Base-by-base conservation (phyloP, 2,797 vertebrate species). In the Bucorvus abyssinicus region DNA sequence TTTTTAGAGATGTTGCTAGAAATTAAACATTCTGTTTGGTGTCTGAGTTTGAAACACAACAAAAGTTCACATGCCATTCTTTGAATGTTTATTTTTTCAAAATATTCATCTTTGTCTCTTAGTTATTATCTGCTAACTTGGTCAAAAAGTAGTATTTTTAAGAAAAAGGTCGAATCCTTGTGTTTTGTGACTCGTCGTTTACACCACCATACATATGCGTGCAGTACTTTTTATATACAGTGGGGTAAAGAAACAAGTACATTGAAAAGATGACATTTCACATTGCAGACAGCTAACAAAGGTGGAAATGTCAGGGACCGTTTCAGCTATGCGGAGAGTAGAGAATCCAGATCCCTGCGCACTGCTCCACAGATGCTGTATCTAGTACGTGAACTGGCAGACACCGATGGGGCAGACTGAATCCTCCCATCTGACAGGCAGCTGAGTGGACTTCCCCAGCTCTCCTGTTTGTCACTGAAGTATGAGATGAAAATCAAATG, bases 361-460 rank as follows among this genome's bases (percentile, higher is more conserved):
- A 29, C 71, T 84, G 83, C 30, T 93, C 69, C 61, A 80, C 74
- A 96, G 81, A 89, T 81, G 73, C 55, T 57, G 52, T 24, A 90
- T 53, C 71, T 30, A 86, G 36, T 80, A 91, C 4, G 12, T 56
- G 38, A 59, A 52, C 80, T 45, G 94, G 78, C 74, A 94, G 75
- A 67, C 53, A 53, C 30, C 5, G 9, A 64, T 3, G 12, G 75
- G 73, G 16, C n/a, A 65, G 65, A 80, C 40, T 61, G 68, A 84
- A 84, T 65, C 36, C 68, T 92, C 56, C 76, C 89, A 91, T 93
- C 68, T 95, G 87, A 94, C 80, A 94, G 49, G 53, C 84, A 95
- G 77, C 82, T 96, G 90, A 88, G 73, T 57, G 77, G 74, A 84
- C 90, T 91, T 81, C 70, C 73, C 69, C 75, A 79, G 85, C 73